Evolutionary conservation across 2,888 invertebrate species (phyloP), one percentile per base, ranked within the genome.

Genomic region (Spatulosminthurus flaviceps): DNA sequence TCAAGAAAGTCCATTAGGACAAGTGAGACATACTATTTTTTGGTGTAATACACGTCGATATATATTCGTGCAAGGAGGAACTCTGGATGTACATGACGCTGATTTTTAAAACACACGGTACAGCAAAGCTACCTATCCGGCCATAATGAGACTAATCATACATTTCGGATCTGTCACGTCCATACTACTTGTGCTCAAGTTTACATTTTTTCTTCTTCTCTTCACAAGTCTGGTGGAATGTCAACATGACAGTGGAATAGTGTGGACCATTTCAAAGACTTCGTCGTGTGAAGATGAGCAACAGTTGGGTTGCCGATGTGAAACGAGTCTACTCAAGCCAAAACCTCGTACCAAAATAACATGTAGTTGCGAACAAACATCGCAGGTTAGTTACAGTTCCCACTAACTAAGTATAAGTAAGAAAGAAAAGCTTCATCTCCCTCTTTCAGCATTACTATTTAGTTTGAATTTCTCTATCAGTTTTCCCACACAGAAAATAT

Each of bases 241-340:
- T 76, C 76, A 76, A 67, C 66, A 76, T n/a, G 51, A 67, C 11
- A 43, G 43, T 51, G 24, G 64, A 9, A 72, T 78, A 66, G 71
- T 41, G 21, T 78, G 78, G 78, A 78, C 72, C 42, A 78, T 78
- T 42, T 78, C 78, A 21, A 78, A 72, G 66, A 78, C 78, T 4
- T 41, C 16, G 28, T 71, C 78, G 24, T 78, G 78, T 64, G 71
- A 78, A 42, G 78, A 78, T 72, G 66, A 71, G 78, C 78, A 78
- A 78, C 78, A 78, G 66, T 64, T 78, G 64, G 78, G 78, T 24
- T 78, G 78, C 66, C 72, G 72, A 21, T 78, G 72, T 79, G 79
- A 79, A 29, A 79, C 79, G 22, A 79, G 67, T 43, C 60, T 74
- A 11, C 74, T 72, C 26, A 64, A 79, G 51, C 74, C 74, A 29